A percentile compares a stretch with the other conserved stretches of the same genome.
phyloP scores from a whole-genome alignment of 1,140 invertebrate species.

The Luehdorfia chinensis region DNA sequence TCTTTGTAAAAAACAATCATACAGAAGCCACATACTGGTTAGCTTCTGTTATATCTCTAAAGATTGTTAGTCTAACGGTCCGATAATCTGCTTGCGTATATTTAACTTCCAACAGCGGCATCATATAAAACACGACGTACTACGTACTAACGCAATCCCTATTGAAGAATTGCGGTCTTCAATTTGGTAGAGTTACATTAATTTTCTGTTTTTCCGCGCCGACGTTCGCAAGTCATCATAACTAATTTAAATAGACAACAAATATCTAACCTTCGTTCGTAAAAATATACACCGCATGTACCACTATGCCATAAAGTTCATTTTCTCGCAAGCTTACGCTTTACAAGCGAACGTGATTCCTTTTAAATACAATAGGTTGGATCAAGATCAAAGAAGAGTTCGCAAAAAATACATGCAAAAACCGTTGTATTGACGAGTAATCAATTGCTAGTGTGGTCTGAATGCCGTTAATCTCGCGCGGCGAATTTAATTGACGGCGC shows the following conservation, averaged over 20 bases:
- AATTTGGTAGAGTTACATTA: slow-evolving; percentile 4
- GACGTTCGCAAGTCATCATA: slow-evolving; percentile 16
- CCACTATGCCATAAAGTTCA: neutral
- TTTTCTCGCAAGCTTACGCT: neutral
- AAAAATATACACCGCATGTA: neutral
- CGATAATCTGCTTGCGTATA: slow-evolving; percentile 2
- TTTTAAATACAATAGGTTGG: neutral
- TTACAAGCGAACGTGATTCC: neutral
- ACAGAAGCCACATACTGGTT: slow-evolving; percentile 3
- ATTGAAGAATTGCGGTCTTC: neutral
- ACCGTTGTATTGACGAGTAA: slow-evolving; percentile 10
- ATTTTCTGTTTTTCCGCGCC: slow-evolving; percentile 10
- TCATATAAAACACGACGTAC: slow-evolving; percentile 5
- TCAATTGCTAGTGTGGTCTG: slow-evolving; percentile 7
- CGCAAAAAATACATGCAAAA: slow-evolving; percentile 11
- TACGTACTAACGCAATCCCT: slow-evolving; percentile 5
- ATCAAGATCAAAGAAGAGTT: neutral
- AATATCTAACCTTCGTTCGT: neutral
- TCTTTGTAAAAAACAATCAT: neutral
- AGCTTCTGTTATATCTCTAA: slow-evolving; percentile 3
- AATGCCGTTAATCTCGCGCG: slow-evolving; percentile 11
- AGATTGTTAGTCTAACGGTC: slow-evolving; percentile 14
- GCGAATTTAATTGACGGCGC: slow-evolving; percentile 12
- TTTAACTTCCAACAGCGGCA: slow-evolving; percentile 5
- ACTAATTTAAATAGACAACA: slow-evolving; percentile 14